Conservation (phyloP, 2,888 invertebrate species). For the Oscheius sp. region DNA sequence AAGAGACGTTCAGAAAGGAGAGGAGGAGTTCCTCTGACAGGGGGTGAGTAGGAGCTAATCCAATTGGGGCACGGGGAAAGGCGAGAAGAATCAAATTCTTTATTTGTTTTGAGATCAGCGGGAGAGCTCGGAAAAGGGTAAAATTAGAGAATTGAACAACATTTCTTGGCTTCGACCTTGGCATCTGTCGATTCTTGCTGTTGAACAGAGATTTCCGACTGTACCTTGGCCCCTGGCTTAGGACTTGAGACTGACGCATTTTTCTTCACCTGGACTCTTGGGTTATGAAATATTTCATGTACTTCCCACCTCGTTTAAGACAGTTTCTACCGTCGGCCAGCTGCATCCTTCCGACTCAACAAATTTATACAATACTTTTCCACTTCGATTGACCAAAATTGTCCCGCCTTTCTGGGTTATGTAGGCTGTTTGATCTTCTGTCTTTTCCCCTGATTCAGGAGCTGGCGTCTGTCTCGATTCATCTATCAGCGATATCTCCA, state of each 20-base stretch:
- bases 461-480: conserved; percentile 23
- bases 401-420: conserved; percentile 52
- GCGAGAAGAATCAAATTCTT: too few relatives aligned
- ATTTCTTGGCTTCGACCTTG: conserved; percentile 47
- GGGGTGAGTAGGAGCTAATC: too few relatives aligned
- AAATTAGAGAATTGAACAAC: conserved; percentile 48
- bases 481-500: conserved; percentile 45
- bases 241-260: background rate
- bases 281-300: background rate
- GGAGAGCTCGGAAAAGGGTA: background rate
- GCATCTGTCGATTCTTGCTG: conserved; percentile 17
- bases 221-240: conserved; percentile 42
- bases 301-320: conserved; percentile 40
- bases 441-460: background rate
- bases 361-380: conserved; percentile 52
- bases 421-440: conserved; percentile 40
- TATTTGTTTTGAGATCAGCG: too few relatives aligned
- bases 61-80: too few relatives aligned
- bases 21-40: too few relatives aligned
- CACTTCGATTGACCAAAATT: conserved; percentile 48
- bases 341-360: conserved; percentile 46
- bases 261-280: conserved; percentile 35
- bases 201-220: conserved; percentile 51
- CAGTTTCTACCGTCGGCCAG: conserved; percentile 53
- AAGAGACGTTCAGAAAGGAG: too few relatives aligned